Conservation (phyloP, 2,888 invertebrate species). For the Malacosoma neustria region DNA sequence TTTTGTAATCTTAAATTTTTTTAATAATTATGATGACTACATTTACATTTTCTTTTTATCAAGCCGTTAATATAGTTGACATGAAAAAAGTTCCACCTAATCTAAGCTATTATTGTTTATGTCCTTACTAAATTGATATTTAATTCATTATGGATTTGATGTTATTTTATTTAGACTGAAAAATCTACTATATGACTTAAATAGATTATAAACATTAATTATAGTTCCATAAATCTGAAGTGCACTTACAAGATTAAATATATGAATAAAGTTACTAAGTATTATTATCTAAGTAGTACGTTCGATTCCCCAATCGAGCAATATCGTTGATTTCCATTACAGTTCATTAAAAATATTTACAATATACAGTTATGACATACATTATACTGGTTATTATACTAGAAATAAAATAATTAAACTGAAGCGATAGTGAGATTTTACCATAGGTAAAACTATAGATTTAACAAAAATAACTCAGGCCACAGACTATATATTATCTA, state of each 20-base stretch:
- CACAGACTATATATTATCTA: no score
- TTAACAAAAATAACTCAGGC: no score
- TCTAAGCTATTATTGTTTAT: no score
- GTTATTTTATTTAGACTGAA: conserved; percentile 11
- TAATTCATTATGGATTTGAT: no score
- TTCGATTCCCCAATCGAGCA: conserved; percentile 49
- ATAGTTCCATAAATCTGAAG: conserved; percentile 69
- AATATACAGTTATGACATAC: conserved; percentile 64
- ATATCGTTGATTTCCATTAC: conserved; percentile 53
- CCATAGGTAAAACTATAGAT: no score
- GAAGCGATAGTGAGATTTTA: conserved; percentile 37
- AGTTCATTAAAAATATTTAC: conserved; percentile 69
- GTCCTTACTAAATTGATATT: no score
- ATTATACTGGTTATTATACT: conserved; percentile 62
- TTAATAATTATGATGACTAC: no score
- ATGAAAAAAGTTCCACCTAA: no score
- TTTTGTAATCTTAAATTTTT: no score
- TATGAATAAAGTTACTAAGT: conserved; percentile 53
- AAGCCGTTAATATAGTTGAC: no score
- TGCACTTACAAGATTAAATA: conserved; percentile 61
- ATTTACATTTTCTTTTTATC: no score
- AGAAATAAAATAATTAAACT: conserved; percentile 60
- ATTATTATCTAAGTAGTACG: conserved; percentile 55
- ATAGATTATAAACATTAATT: conserved; percentile 20
- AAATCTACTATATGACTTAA: conserved; percentile 35